Conservation (phyloP, 2,888 invertebrate species). For the Drosophila putrida region DNA sequence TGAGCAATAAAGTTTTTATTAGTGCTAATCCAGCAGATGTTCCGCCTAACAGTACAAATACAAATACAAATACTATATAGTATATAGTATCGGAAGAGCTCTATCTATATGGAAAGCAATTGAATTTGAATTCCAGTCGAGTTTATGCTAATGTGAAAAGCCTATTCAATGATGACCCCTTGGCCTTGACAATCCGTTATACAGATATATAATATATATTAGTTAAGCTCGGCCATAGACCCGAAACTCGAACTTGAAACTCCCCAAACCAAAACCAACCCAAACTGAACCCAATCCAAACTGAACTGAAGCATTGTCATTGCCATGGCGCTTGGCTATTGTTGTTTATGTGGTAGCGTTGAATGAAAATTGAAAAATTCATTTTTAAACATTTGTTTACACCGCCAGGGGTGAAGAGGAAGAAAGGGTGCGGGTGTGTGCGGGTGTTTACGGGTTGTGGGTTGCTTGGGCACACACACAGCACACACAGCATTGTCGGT, state of each 20-base stretch:
- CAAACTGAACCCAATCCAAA: no score
- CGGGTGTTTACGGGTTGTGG: not conserved
- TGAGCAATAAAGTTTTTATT: conserved; percentile 38
- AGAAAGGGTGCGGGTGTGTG: not conserved
- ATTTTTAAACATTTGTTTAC: conserved; percentile 74
- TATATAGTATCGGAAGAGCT: not conserved
- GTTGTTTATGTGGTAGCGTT: conserved; percentile 36
- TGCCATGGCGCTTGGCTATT: conserved; percentile 33
- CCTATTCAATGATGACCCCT: conserved; percentile 8
- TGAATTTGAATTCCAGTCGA: not conserved
- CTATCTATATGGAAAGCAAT: conserved; percentile 2
- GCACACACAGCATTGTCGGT: conserved; percentile 3
- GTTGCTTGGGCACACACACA: not conserved
- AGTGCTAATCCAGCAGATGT: conserved; percentile 35
- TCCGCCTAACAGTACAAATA: not conserved
- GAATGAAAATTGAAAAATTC: conserved; percentile 70
- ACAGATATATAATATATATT: not conserved
- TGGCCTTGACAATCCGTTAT: conserved; percentile 25
- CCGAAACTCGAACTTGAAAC: conserved; percentile 10
- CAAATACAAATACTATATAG: not conserved
- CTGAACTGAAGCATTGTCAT: conserved; percentile 6
- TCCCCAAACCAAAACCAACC: not conserved
- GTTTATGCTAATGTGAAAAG: not conserved
- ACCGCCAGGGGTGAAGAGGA: not conserved
- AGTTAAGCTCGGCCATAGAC: conserved; percentile 20